Conservation (phyloP, 1,140 invertebrate species). For the Paraescarpia echinospica region DNA sequence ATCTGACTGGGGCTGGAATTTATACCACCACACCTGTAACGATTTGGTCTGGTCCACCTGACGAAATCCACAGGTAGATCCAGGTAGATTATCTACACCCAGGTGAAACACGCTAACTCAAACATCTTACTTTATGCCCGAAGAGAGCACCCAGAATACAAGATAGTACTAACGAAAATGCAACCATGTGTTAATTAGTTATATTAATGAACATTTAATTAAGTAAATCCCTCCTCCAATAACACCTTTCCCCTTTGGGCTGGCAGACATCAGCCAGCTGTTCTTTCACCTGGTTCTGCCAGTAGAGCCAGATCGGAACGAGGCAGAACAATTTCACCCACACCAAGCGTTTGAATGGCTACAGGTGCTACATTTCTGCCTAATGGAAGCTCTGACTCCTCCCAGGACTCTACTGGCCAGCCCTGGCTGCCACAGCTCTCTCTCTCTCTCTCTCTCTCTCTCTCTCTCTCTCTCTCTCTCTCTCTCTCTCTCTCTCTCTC, state of each 20-base stretch:
- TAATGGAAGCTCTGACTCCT: neutral
- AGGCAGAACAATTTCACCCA: neutral
- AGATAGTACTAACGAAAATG: neutral
- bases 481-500: no score
- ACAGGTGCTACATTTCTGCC: neutral
- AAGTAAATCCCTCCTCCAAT: neutral
- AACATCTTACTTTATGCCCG: neutral
- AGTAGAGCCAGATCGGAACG: neutral
- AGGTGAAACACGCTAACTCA: neutral
- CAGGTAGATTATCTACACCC: neutral
- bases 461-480: no score
- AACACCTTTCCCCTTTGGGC: neutral
- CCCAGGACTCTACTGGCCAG: neutral
- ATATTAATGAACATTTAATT: neutral
- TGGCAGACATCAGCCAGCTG: neutral
- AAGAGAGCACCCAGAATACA: neutral
- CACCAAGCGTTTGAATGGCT: neutral
- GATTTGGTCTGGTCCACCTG: neutral
- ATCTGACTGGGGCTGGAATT: neutral
- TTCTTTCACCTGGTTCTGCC: neutral
- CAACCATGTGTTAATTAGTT: neutral
- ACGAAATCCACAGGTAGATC: neutral
- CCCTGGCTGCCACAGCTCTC: neutral
- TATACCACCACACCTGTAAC: neutral
- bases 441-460: no score